phyloP scores from a whole-genome alignment of 2,797 vertebrate species.

The Hipposideros larvatus region DNA sequence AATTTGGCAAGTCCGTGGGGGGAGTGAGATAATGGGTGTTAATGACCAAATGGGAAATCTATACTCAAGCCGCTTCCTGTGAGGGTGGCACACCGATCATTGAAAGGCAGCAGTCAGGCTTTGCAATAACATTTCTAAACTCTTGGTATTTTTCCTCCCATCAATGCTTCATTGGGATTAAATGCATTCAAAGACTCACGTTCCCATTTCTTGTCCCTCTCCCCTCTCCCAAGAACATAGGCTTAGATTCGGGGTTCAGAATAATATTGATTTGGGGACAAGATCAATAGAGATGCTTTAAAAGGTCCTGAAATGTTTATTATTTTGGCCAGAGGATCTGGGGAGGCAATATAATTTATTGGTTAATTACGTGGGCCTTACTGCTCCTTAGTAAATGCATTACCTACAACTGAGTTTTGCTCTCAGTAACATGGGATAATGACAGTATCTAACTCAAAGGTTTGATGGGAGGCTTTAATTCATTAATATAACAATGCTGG shows the following conservation, averaged over 20 bases:
- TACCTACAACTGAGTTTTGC: neutral
- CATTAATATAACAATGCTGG: slow-evolving; percentile 1
- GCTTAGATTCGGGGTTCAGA: neutral
- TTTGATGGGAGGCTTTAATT: neutral
- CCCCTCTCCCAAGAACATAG: neutral
- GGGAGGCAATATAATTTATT: neutral
- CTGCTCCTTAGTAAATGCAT: neutral
- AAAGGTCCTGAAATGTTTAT: neutral
- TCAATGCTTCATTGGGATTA: neutral
- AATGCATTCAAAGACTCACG: neutral
- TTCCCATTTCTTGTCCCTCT: neutral
- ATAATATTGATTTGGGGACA: neutral
- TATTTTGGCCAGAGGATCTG: slow-evolving; percentile 4
- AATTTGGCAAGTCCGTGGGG: slow-evolving; percentile 61
- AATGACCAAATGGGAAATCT: slow-evolving; percentile 73
- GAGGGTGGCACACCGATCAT: neutral
- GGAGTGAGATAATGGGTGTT: slow-evolving; percentile 60
- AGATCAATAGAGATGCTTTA: neutral
- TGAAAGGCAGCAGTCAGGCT: neutral
- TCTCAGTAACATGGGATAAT: neutral
- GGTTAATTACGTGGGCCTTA: neutral
- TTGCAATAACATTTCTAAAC: slow-evolving; percentile 49
- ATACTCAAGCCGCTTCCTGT: neutral
- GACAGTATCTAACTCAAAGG: neutral
- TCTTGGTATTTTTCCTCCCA: neutral